Base-by-base conservation (phyloP, 2,113 vertebrate species). In the Caranx ignobilis region DNA sequence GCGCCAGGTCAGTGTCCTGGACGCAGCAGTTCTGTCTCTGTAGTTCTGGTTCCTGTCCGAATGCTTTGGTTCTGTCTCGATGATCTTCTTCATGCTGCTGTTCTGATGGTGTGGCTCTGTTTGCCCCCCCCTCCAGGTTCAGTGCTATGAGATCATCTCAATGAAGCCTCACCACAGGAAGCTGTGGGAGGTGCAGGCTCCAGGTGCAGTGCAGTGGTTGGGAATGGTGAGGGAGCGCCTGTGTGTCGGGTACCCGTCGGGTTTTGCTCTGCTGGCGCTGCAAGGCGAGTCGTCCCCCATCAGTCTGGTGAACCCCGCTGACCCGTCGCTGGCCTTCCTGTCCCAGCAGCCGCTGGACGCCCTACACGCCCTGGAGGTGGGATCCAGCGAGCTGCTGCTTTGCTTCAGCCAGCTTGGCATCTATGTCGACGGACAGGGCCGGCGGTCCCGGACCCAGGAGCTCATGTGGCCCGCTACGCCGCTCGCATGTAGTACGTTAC, bases 391-490 rank as follows among this genome's bases (percentile, higher is more conserved):
- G 91, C 94, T 96, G 88, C 96, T 99, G 95, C 97, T 99, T 76
- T 99, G 97, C 96, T 99, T 99, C 95, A 98, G 97, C 91, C 96
- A 96, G 89, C 94, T 99, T 85, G 98, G 97, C 79, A 74, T 99
- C 87, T 99, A 98, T 79, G 98, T 99, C 94, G 97, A 99, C 87
- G 94, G 94, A 1, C 97, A 96, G 91, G 98, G 98, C 19, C 96
- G 97, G 60, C 95, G 98, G 82, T 96, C 97, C 54, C 94, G 97
- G 62, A 93, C 94, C 71, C 97, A 97, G 95, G 98, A 99, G 92
- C 95, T 99, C 87, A 99, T 99, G 98, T 99, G 98, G 98, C 97
- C 98, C 64, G 96, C 97, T 79, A 95, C 94, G 61, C 97, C 98
- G 13, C 93, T 97, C 5, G 97, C 98, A 74, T 99, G 97, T 95